A percentile compares a stretch with the other conserved stretches of the same genome.
Evolutionary conservation across 1,140 invertebrate genomes (phyloP).

Genomic region (Scaptomyza graminum): DNA sequence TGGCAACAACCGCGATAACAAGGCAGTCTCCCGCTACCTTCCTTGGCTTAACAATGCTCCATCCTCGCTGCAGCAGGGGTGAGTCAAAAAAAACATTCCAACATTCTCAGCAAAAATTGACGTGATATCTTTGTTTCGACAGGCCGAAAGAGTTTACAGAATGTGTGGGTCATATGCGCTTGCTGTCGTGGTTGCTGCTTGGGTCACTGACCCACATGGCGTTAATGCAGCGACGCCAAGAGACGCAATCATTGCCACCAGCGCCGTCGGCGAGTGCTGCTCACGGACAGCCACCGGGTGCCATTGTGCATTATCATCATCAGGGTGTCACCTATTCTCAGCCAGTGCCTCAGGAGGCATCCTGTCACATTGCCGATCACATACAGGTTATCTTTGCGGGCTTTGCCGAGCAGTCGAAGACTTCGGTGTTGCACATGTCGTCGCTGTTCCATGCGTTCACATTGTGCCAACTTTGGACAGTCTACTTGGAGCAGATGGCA

Average conservation of each 20-base stretch:
- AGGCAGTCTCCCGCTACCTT: slow-evolving; percentile 92
- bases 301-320: slow-evolving; percentile 75
- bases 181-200: slow-evolving; percentile 97
- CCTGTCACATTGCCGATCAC: slow-evolving; percentile 98
- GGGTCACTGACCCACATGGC: slow-evolving; percentile 96
- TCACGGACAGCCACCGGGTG: slow-evolving; percentile 39
- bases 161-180: slow-evolving; percentile 96
- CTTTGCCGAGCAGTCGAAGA: slow-evolving; percentile 97
- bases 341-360: slow-evolving; percentile 97
- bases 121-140: slow-evolving; percentile 83
- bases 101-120: background rate
- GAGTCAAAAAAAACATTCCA: slow-evolving; percentile 2
- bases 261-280: slow-evolving; percentile 35
- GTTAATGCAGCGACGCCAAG: slow-evolving; percentile 70
- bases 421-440: slow-evolving; percentile 96
- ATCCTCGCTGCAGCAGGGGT: slow-evolving; percentile 92
- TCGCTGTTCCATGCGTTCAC: slow-evolving; percentile 93
- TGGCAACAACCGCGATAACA: slow-evolving; percentile 93
- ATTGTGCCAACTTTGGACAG: slow-evolving; percentile 97
- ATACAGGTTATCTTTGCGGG: slow-evolving; percentile 97
- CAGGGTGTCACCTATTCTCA: slow-evolving; percentile 86
- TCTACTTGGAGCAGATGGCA: slow-evolving; percentile 97
- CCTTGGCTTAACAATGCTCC: slow-evolving; percentile 96
- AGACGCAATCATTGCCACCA: slow-evolving; percentile 63
- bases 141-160: slow-evolving; percentile 96